Base-by-base conservation (phyloP, 2,113 vertebrate genomes). In the Rhinichthys klamathensis region DNA sequence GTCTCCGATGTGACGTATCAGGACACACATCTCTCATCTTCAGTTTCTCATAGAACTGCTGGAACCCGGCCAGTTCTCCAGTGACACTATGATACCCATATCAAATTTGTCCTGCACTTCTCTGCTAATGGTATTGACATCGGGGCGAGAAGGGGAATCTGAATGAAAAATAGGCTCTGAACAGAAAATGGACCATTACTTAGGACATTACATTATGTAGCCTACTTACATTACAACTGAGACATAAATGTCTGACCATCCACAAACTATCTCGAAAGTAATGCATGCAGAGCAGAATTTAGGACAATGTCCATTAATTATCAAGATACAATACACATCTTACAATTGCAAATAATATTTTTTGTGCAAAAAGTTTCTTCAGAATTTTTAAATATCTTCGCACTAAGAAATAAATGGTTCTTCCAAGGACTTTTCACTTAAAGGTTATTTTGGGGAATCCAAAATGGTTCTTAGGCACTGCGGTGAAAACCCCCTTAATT, bases 51-150 rank as follows among this genome's bases (percentile, higher is more conserved):
- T 74, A 76, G n/a, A 85, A 84, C 79, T 77, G 77, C n/a, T 77
- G 35, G 73, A 83, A 46, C 54, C 23, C 77, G 58, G 77, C 41
- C 86, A 82, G 49, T 35, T 80, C 85, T 83, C 65, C 46, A 67
- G 85, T 16, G 51, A 89, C 82, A 75, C 76, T 8, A 75, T 81
- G 77, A 51, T 83, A 85, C 82, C 77, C 86, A 76, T 88, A 86
- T 90, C 80, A 74, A 63, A 86, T 88, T 86, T 87, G 75, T 89
- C 7, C 85, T 76, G 80, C 74, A n/a, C 32, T 6, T 25, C 30
- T 49, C 23, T 75, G 77, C 51, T 84, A 88, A 83, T 85, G 79
- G 82, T 86, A 80, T 85, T 85, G 83, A 86, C 84, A 84, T n/a
- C 35, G 5, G 76, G 35, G 54, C 63, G 72, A 63, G 46, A 76